Conservation (phyloP, 1,140 invertebrate genomes). For the Drosophila aff. region DNA sequence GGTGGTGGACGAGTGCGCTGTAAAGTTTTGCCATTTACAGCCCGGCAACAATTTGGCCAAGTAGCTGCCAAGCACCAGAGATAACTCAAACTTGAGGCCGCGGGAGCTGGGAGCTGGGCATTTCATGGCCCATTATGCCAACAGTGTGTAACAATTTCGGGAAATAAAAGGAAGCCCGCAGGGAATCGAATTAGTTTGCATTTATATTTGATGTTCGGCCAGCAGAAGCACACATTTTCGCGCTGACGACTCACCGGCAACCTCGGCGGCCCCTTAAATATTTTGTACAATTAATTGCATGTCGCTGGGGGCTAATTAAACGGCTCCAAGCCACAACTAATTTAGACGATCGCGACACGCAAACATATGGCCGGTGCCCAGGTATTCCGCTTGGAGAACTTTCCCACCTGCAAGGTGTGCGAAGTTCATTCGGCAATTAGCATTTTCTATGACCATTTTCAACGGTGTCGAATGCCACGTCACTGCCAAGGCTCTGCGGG, state of each 20-base stretch:
- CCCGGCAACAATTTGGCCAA: slow-evolving; percentile 72
- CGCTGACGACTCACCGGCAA: slow-evolving; percentile 6
- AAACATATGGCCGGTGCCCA: slow-evolving; percentile 1
- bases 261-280: slow-evolving; percentile 14
- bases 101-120: slow-evolving; percentile 14
- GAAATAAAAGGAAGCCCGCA: slow-evolving; percentile 41
- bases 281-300: slow-evolving; percentile 32
- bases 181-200: slow-evolving; percentile 62
- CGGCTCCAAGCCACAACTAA: neutral
- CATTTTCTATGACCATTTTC: slow-evolving; percentile 46
- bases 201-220: slow-evolving; percentile 39
- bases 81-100: slow-evolving; percentile 54
- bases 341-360: slow-evolving; percentile 43
- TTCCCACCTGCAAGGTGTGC: slow-evolving; percentile 47
- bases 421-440: slow-evolving; percentile 40
- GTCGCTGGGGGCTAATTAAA: slow-evolving; percentile 36
- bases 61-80: slow-evolving; percentile 63
- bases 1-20: slow-evolving; percentile 14
- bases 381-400: slow-evolving; percentile 5
- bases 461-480: slow-evolving; percentile 7
- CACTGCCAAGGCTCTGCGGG: neutral
- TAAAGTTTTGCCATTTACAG: slow-evolving; percentile 60
- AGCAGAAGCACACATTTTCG: slow-evolving; percentile 14
- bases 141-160: slow-evolving; percentile 67
- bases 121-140: slow-evolving; percentile 73